These are phyloP conservation scores for Nasonia vitripennis DNA, from an alignment of 1,140 invertebrate species.

Conservation along the genomic window DNA sequence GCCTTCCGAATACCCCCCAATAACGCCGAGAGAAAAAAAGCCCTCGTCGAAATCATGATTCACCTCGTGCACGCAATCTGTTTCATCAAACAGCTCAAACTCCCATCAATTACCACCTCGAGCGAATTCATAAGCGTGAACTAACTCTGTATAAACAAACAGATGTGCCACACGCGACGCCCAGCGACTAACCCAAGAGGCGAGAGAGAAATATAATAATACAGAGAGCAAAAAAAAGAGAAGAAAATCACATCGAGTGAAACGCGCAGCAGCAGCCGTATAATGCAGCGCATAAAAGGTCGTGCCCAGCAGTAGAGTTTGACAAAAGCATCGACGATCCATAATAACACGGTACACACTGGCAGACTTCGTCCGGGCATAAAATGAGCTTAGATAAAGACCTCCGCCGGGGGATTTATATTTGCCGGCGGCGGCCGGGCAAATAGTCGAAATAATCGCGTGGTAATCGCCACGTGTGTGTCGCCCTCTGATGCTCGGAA, in stretches of 20 bases:
- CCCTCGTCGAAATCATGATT: background rate
- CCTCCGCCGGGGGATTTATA: constrained; percentile 23
- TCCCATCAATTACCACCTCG: background rate
- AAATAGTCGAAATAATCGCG: constrained; percentile 40
- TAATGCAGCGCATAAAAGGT: background rate
- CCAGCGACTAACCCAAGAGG: background rate
- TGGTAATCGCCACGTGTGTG: constrained; percentile 57
- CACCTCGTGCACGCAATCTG: background rate
- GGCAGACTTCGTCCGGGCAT: constrained; percentile 10
- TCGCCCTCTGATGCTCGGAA: constrained; percentile 33
- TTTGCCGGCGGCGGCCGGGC: background rate
- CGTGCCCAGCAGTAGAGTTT: background rate
- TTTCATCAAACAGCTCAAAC: background rate
- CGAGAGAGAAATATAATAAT: background rate
- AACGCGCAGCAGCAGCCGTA: background rate
- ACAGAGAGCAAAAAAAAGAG: background rate
- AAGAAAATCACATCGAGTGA: background rate
- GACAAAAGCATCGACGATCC: background rate
- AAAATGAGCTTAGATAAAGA: constrained; percentile 40
- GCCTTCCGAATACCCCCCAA: background rate
- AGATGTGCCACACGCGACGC: constrained; percentile 2
- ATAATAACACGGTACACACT: constrained; percentile 1
- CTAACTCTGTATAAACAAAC: background rate
- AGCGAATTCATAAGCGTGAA: background rate
- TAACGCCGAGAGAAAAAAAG: background rate